Conservation (phyloP, 2,113 vertebrate species). For the Triplophysa siluroides region DNA sequence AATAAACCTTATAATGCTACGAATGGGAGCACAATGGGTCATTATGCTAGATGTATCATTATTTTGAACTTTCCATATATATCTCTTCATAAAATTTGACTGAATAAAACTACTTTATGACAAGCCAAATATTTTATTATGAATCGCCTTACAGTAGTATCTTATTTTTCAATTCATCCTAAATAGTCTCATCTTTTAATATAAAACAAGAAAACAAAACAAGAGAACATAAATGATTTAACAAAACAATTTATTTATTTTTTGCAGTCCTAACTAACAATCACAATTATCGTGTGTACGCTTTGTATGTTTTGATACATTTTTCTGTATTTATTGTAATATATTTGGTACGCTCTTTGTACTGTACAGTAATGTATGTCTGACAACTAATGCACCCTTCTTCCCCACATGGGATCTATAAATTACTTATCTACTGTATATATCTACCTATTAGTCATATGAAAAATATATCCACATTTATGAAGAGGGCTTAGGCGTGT, state of each 20-base stretch:
- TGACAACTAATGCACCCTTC: too few species aligned
- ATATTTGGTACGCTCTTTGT: too few species aligned
- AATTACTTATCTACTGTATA: not conserved
- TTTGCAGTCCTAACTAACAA: not conserved
- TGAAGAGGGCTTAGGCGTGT: conserved; percentile 1
- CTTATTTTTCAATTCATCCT: not conserved
- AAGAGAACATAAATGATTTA: not conserved
- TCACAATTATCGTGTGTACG: not conserved
- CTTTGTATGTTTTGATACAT: too few species aligned
- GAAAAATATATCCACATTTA: not conserved
- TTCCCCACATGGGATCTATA: too few species aligned
- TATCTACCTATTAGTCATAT: not conserved
- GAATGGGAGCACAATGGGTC: not conserved
- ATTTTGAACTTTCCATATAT: not conserved
- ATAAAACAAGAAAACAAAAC: not conserved
- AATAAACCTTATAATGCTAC: not conserved
- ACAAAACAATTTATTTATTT: not conserved
- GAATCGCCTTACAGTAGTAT: not conserved
- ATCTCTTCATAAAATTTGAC: conserved; percentile 2
- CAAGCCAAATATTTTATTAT: conserved; percentile 7
- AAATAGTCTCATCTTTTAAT: not conserved
- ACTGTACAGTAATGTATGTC: too few species aligned
- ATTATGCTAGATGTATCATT: not conserved
- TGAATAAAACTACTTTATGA: conserved; percentile 11
- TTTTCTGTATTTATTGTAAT: too few species aligned